phyloP scores from a whole-genome alignment of 2,797 vertebrate species.

The Sebastes oblongus region DNA sequence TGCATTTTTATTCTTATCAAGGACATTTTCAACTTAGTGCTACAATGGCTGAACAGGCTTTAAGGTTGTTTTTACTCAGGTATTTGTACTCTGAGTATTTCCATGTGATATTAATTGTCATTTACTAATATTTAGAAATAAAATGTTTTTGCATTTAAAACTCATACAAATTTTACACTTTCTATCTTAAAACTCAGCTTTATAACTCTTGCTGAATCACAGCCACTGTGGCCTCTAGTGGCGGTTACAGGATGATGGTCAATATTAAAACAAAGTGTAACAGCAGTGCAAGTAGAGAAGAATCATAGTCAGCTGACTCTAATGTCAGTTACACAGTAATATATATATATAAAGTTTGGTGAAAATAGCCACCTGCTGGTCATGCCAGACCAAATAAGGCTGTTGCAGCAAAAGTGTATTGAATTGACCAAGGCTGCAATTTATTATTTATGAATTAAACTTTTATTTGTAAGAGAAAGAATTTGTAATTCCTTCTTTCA shows the following conservation, averaged over 20 bases:
- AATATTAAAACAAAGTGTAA: background rate
- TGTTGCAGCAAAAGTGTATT: too few relatives aligned
- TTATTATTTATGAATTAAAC: background rate
- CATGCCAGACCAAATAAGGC: background rate
- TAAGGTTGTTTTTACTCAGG: background rate
- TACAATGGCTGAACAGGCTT: background rate
- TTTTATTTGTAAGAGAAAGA: background rate
- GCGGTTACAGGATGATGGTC: background rate
- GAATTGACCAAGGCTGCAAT: too few relatives aligned
- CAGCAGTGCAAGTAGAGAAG: background rate
- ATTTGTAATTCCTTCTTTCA: background rate
- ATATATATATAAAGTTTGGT: background rate
- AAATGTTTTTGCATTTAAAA: background rate
- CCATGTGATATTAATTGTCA: background rate
- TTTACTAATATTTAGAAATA: background rate
- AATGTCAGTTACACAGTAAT: background rate
- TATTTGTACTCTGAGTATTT: background rate
- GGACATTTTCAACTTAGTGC: background rate
- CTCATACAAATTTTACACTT: background rate
- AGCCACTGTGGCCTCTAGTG: slow-evolving; percentile 8
- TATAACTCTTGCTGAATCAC: background rate
- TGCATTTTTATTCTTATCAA: background rate
- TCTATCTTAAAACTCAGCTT: background rate
- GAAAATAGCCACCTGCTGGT: background rate
- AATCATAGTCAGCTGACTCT: background rate